A percentile compares a stretch with the other conserved stretches of the same genome.
Conservation (phyloP, 2,113 vertebrate genomes). For the Microtus oregoni region DNA sequence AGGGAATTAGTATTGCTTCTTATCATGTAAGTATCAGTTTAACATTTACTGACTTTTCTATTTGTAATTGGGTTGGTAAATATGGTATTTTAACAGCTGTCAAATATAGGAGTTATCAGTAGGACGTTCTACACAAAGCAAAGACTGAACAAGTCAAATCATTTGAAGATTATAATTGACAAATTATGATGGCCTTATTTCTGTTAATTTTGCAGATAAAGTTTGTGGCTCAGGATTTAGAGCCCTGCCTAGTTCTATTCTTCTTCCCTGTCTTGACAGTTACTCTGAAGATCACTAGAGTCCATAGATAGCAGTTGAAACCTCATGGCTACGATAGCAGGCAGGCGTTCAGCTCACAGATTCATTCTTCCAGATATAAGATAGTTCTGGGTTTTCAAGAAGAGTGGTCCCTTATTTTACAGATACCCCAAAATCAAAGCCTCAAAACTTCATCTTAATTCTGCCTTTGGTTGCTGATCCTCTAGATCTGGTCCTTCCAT, state of each 20-base stretch:
- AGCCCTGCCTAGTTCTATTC: no score
- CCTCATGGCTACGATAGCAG: fast-evolving
- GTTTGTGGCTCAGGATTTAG: not conserved
- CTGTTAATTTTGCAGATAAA: not conserved
- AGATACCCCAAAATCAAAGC: not conserved
- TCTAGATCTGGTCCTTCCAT: not conserved
- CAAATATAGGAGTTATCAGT: not conserved
- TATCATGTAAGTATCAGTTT: not conserved
- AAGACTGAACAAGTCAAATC: not conserved
- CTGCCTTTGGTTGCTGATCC: not conserved
- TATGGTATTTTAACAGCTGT: not conserved
- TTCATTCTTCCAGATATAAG: not conserved
- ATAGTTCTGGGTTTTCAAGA: not conserved
- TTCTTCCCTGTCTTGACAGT: not conserved
- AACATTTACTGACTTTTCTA: not conserved
- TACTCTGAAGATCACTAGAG: not conserved
- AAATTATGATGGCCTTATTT: not conserved
- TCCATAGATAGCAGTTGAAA: not conserved
- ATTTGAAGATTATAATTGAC: not conserved
- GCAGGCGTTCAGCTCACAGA: not conserved
- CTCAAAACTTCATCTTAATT: not conserved
- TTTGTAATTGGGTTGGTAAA: conserved; percentile 29
- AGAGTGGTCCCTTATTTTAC: not conserved
- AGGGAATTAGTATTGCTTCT: not conserved
- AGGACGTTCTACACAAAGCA: not conserved